Percentiles rank a stretch among this genome's conserved stretches.
Evolutionary conservation across 1,140 invertebrate genomes (phyloP).

Genomic region (Chionoecetes opilio): DNA sequence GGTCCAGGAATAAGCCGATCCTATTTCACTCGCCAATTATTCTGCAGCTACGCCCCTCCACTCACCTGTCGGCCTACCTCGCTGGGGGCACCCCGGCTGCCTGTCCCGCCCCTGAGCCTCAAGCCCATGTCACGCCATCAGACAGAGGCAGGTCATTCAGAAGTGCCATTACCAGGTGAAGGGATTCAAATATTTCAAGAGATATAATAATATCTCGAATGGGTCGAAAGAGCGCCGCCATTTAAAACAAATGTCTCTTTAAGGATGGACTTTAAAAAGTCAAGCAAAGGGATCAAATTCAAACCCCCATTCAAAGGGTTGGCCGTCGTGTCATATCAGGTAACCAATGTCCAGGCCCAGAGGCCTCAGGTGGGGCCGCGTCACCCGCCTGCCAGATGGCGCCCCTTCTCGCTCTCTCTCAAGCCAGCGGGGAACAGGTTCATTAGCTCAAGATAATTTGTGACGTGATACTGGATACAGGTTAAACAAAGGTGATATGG

Average conservation of each 20-base stretch:
- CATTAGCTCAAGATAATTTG: constrained; percentile 23
- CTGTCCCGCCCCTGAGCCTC: neutral
- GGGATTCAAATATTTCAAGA: too few species aligned
- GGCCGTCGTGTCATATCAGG: neutral
- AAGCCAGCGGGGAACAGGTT: neutral
- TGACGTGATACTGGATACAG: neutral
- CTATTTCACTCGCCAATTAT: constrained; percentile 70
- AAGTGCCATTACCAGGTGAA: neutral
- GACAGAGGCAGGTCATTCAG: neutral
- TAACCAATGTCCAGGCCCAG: constrained; percentile 21
- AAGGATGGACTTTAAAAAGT: too few species aligned
- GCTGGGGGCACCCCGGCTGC: neutral
- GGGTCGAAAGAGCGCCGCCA: too few species aligned
- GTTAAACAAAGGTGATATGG: neutral
- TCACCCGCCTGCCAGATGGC: constrained; percentile 57
- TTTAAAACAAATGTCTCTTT: too few species aligned
- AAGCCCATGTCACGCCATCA: neutral
- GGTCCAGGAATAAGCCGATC: constrained; percentile 43
- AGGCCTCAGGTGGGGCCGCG: neutral
- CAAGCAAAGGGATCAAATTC: too few species aligned
- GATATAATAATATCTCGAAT: too few species aligned
- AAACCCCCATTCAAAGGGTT: neutral
- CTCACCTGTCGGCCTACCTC: constrained; percentile 63
- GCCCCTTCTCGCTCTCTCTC: neutral
- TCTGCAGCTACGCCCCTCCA: constrained; percentile 50